Base-by-base conservation (phyloP, 2,888 invertebrate species). In the Leptinotarsa tumamoca region DNA sequence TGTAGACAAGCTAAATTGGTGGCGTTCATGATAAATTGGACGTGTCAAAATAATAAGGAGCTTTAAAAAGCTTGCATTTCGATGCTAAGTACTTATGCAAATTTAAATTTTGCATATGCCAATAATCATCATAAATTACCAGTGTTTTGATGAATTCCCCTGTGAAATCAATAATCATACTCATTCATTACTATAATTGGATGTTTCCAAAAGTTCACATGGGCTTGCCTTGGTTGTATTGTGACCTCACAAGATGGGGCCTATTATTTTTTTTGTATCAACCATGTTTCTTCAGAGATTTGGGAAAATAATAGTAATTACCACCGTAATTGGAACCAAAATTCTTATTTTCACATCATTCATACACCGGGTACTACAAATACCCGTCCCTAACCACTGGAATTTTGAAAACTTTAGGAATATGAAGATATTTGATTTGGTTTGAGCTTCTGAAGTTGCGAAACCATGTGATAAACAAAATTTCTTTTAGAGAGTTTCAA, bases 11-110 rank as follows among this genome's bases (percentile, higher is more conserved):
- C n/a, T 63, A 43, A 63, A 63, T 63, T 63, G 63, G 33, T 33
- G 63, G 63, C 63, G 18, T 63, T 63, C 27, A 63, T 33, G 33
- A 63, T 63, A 63, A 63, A 63, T 63, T 63, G 63, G 27, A 63
- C 43, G 43, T 63, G 63, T 63, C 63, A 63, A 63, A 63, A 43
- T 63, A 33, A 63, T 33, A 43, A 63, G 63, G n/a, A n/a, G 63
- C 63, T 63, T 63, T 18, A 21, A 58, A 58, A 58, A 27, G 63
- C 43, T 43, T 18, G 63, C 43, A 33, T 63, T 63, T 63, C 43
- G 33, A 23, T n/a, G 27, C 33, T 13, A 43, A 63, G 63, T 63
- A 63, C 7, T 43, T 63, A 63, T 63, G 63, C 63, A 63, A 63
- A 63, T 63, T 63, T 1, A 17, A 5, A 18, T 33, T 63, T 63